Percentiles rank a stretch among this genome's conserved stretches.
phyloP scores from a whole-genome alignment of 2,113 vertebrate species.

The Poicephalus meyeri region DNA sequence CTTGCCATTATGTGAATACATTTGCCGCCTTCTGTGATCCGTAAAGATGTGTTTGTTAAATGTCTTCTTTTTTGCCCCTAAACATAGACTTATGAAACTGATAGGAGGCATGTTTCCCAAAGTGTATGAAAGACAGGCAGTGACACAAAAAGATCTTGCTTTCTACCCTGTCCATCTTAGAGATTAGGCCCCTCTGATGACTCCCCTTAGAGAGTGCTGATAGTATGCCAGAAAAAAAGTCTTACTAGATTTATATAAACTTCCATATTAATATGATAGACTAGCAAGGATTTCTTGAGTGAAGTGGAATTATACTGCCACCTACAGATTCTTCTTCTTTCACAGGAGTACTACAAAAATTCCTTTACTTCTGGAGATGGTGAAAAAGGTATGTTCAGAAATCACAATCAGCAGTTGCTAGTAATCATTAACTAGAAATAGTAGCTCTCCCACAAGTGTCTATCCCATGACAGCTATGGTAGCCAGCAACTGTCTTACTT shows the following conservation, averaged over 20 bases:
- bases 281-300: neutral
- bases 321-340: constrained; percentile 50
- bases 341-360: constrained; percentile 88
- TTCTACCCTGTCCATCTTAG: neutral
- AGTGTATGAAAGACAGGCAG: neutral
- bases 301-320: constrained; percentile 18
- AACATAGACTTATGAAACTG: neutral
- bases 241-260: neutral
- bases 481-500: neutral
- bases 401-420: neutral
- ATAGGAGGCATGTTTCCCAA: fast-evolving
- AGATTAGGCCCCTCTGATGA: neutral
- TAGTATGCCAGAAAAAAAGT: neutral
- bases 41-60: neutral
- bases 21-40: neutral
- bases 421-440: neutral
- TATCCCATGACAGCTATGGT: neutral
- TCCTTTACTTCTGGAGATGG: constrained; percentile 96
- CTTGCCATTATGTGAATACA: neutral
- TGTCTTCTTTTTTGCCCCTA: neutral
- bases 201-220: neutral
- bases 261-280: neutral
- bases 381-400: constrained; percentile 79
- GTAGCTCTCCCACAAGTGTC: neutral
- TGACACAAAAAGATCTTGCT: neutral